Evolutionary conservation across 2,113 vertebrate species (phyloP), one percentile per base, ranked within the genome.

Genomic region (Sturnus vulgaris): DNA sequence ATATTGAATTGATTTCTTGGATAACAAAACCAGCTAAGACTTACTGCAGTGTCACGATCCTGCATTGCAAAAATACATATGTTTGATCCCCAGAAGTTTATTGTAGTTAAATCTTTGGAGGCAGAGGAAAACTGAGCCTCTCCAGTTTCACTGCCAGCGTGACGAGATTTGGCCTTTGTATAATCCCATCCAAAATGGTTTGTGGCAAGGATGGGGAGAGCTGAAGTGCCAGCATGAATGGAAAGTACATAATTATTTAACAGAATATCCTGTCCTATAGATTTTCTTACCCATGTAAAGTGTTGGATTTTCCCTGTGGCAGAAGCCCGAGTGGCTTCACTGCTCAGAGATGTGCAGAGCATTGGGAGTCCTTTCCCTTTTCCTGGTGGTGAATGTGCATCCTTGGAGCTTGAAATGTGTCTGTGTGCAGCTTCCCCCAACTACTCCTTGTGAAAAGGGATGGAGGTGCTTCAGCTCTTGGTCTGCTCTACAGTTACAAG

Each of bases 301-400:
- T 70, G n/a, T 88, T 7, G 1, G 39, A 19, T 91, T 91, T 92
- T 94, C 40, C 39, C 65, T 3, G 5, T 42, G 27, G 61, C 57
- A 84, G 78, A 56, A 71, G 39, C 44, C 24, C 0, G 0, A 9
- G 15, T 27, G 35, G 46, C 44, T 69, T 93, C 22, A 23, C 9
- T 50, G 73, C 35, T 64, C 40, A n/a, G 46, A 70, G 65, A 21
- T 46, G 33, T 56, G 33, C 77, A 89, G 59, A 60, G 21, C 3
- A 0, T 5, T 1, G 1, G 10, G 73, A 83, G 27, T 44, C 39
- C 20, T 78, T 89, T 52, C 30, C 14, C 1, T 63, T 73, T 89
- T 25, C 21, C 1, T 70, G 2, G 23, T 0, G 3, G n/a, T 46
- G 65, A 56, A 64, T 0, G 0, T 56, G 31, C 18, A n/a, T 49